These are phyloP conservation scores for Cynaeus angustus DNA, from an alignment of 2,888 invertebrate genomes.

Conservation along the genomic window DNA sequence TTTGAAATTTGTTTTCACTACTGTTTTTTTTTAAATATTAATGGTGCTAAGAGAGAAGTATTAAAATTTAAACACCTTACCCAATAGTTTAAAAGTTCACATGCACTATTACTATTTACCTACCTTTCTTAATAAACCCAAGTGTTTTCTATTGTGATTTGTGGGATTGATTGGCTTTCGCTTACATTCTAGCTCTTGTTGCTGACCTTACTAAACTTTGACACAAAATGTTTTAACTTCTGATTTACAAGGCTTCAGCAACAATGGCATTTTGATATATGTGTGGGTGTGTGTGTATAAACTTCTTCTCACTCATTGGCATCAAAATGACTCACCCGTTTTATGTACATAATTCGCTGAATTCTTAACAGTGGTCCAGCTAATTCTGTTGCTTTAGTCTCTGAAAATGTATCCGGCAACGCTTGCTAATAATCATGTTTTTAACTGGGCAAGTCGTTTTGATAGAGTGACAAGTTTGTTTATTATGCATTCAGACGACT, in stretches of 20 bases:
- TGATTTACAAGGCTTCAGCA: not conserved
- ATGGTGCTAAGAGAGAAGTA: no score
- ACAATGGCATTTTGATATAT: conserved; percentile 22
- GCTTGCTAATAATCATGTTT: conserved; percentile 45
- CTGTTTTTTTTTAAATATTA: no score
- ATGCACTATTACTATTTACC: not conserved
- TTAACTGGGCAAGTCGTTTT: conserved; percentile 59
- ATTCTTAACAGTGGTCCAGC: conserved; percentile 46
- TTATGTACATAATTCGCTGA: conserved; percentile 45
- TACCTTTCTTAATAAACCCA: conserved; percentile 24
- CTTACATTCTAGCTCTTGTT: conserved; percentile 6
- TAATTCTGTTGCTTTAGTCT: conserved; percentile 47
- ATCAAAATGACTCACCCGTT: conserved; percentile 62
- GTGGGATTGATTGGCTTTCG: conserved; percentile 25
- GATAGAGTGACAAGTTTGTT: conserved; percentile 62
- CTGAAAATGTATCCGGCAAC: conserved; percentile 25
- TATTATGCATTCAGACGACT: conserved; percentile 69
- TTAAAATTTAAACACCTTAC: no score
- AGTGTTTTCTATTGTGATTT: conserved; percentile 12
- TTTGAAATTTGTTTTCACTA: no score
- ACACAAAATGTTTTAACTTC: not conserved
- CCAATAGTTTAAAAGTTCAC: not conserved
- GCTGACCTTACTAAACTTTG: not conserved
- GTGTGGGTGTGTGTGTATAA: conserved; percentile 49
- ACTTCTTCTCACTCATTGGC: conserved; percentile 59